Base-by-base conservation (phyloP, 2,113 vertebrate species). In the Corydoras maculifer region DNA sequence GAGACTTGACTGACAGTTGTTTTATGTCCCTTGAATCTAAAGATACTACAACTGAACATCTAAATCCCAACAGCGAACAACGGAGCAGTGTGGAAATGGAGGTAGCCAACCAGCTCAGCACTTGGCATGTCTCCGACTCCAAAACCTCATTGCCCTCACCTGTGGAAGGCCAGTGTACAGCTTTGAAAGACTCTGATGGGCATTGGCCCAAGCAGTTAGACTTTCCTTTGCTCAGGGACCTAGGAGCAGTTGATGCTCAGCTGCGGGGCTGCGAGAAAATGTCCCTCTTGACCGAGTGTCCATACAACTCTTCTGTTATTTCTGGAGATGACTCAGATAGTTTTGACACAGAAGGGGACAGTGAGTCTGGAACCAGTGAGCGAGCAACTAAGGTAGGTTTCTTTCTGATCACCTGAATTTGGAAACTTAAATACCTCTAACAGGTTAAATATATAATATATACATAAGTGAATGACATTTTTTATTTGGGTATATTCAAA, bases 301-400 rank as follows among this genome's bases (percentile, higher is more conserved):
- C 89, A 0, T 92, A 91, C 0, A 78, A 89, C 4, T 95, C 91
- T 0, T 91, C 93, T n/a, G 84, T 93, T 55, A 92, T 88, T 81
- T 84, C 96, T 18, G 94, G 91, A 25, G 95, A 95, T 0, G 96
- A 97, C 80, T 98, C 94, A 0, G 95, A 94, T 81, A 84, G 78
- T 67, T 91, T 92, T 0, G 96, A 98, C 70, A 95, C 93, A 0
- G 96, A 98, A 65, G 95, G 91, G 4, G 95, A 97, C 83, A 95
- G 94, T 5, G 96, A 94, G 70, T 91, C 91, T 48, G 94, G 89
- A 83, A 32, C 91, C 35, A 88, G 86, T 70, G 94, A 97, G 65
- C 90, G 91, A 58, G 92, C 94, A 58, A 91, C 88, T 76, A 91
- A 97, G 95, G 97, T 98, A 78, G 91, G 91, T 68, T 8, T 58